A percentile compares a stretch with the other conserved stretches of the same genome.
Conservation (phyloP, 2,797 vertebrate species). For the Thamnophis elegans region DNA sequence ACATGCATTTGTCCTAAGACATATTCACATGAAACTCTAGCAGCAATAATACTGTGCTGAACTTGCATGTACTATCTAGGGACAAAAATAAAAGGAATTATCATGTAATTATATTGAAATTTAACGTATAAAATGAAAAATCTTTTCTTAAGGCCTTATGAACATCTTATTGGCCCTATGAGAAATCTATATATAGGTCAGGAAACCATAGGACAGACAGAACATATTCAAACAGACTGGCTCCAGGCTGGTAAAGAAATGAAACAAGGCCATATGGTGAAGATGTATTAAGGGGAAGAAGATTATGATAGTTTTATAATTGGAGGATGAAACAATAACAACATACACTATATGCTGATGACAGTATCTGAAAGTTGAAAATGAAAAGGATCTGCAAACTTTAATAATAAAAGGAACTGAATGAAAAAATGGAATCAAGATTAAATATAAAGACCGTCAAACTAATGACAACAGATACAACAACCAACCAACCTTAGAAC, state of each 20-base stretch:
- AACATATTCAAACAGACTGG: background rate
- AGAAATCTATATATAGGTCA: background rate
- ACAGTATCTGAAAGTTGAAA: background rate
- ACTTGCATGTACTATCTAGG: slow-evolving; percentile 24
- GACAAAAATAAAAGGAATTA: slow-evolving; percentile 15
- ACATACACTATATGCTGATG: background rate
- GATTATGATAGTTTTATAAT: background rate
- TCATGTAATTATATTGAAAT: background rate
- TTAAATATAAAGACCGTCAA: background rate
- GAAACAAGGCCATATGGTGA: background rate
- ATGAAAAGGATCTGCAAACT: background rate
- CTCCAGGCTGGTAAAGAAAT: background rate
- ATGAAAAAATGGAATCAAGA: background rate
- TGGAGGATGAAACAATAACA: background rate
- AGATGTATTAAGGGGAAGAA: background rate
- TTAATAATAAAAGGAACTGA: background rate
- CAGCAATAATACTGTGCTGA: slow-evolving; percentile 1
- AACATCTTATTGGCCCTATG: background rate
- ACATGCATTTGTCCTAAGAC: slow-evolving; percentile 25
- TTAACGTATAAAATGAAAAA: slow-evolving; percentile 15
- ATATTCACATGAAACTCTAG: background rate
- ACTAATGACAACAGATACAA: background rate
- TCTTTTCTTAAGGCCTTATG: background rate
- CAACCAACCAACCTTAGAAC: background rate
- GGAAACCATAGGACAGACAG: background rate